Base-by-base conservation (phyloP, 1,140 invertebrate genomes). In the Caerostris darwini region DNA sequence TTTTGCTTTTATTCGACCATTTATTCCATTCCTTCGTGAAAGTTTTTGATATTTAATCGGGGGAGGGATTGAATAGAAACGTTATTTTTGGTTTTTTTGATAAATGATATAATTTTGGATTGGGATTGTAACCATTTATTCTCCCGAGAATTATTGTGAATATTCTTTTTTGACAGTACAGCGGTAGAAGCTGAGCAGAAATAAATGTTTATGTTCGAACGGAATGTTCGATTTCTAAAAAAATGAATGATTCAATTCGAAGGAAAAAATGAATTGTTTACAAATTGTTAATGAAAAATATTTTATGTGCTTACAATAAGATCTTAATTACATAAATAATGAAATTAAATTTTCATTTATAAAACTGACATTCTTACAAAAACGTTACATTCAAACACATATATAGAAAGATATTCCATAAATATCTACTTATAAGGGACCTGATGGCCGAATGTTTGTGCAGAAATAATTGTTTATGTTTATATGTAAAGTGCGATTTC, bases 31-130 rank as follows among this genome's bases (percentile, higher is more conserved):
- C 34, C 50, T 82, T 82, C 90, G 34, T 57, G 86, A 64, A 64
- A 64, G 50, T 88, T 82, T 82, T 91, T 82, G 90, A 59, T 61
- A 91, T 91, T 82, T 82, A 91, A 91, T 91, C 71, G 90, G n/a
- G 53, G 61, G 6, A 57, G 53, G 86, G 86, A 91, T n/a, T 69
- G 90, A 61, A 82, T 59, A 64, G 77, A 71, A 91, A 82, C 17
- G 57, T 59, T 81, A 82, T 58, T 83, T 82, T 82, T 59, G 90
- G 50, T 53, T 82, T 14, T 56, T 58, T n/a, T 91, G 90, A 91
- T 91, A 69, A 54, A 91, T 91, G 77, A 61, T 54, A 61, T 82
- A 61, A 91, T 82, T 91, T 91, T 82, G 77, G 58, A 54, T 50
- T 82, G 54, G 67, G 53, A 91, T 59, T 82, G 90, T 34, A 50